Evolutionary conservation across 2,888 invertebrate species (phyloP), one percentile per base, ranked within the genome.

Genomic region (Himalopsyche anomala): DNA sequence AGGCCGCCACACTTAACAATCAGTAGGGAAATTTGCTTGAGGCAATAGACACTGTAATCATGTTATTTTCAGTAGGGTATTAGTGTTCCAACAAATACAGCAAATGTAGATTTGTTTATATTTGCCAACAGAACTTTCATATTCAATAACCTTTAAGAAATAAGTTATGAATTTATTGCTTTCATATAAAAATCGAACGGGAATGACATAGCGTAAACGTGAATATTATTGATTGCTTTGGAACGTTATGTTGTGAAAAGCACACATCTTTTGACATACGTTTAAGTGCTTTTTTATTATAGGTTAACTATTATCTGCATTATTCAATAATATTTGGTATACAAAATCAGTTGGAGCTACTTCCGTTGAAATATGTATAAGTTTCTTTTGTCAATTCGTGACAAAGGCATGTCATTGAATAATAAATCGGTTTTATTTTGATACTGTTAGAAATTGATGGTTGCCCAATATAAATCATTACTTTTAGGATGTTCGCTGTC

Each of bases 21-120:
- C 84, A 87, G 87, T 85, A 88, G 88, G 82, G 87, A 88, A 88
- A 88, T 82, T 88, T 85, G 45, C 86, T 51, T 74, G 81, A 42
- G 82, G 87, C 83, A 80, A 79, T 79, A 69, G 56, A 45, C 54
- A 36, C 62, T 69, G 85, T 82, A 56, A 82, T 85, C 85, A 74
- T 74, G 74, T 74, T 74, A 74, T 38, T 74, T 74, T 74, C 74
- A 74, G 74, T 74, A 74, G 38, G 6, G 28, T 74, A 12, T 38
- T 74, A 74, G 74, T 74, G 28, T 11, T 74, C 11, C 74, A 74
- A 74, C 74, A 74, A 74, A 74, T 74, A 74, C 74, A 74, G 12
- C 74, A 74, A 11, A 74, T 38, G 74, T 74, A 38, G 74, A 74
- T 38, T 38, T 74, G 74, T 74, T 74, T 74, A 74, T 74, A 15